phyloP scores from a whole-genome alignment of 2,113 vertebrate genomes.

The Periophthalmodon schlosseri region DNA sequence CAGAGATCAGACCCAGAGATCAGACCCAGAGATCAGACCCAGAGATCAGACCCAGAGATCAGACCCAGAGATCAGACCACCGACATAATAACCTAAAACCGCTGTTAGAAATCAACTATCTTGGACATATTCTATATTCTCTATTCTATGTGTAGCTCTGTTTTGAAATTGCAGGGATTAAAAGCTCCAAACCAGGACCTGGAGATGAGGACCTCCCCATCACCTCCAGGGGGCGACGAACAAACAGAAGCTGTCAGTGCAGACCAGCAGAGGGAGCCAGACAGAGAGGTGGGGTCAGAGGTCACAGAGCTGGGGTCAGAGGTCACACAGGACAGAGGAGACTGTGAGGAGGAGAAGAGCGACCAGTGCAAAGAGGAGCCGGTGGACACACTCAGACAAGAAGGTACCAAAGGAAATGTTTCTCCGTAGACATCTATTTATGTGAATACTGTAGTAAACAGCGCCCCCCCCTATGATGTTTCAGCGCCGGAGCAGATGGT shows the following conservation, averaged over 20 bases:
- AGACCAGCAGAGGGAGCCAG: conserved; percentile 6
- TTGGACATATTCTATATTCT: no score
- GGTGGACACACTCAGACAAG: conserved; percentile 70
- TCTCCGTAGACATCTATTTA: no score
- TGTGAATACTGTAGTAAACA: background rate
- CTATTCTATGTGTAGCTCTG: background rate
- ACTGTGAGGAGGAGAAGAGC: conserved; percentile 77
- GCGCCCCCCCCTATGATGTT: background rate
- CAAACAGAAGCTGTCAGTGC: conserved; percentile 27
- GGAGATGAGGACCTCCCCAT: conserved; percentile 3
- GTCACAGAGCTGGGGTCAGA: background rate
- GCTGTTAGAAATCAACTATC: no score
- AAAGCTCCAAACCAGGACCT: conserved; percentile 32
- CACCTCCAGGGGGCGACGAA: conserved; percentile 9
- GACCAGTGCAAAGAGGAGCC: conserved; percentile 83
- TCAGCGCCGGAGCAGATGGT: conserved; percentile 88
- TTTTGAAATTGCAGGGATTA: conserved; percentile 29
- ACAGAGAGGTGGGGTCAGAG: background rate
- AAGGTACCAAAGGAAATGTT: conserved; percentile 66
- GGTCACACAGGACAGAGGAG: background rate
- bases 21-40: no score
- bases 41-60: no score
- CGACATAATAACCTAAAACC: no score
- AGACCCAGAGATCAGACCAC: no score
- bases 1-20: no score